Percentiles rank a stretch among this genome's conserved stretches.
Conservation (phyloP, 2,797 vertebrate genomes). For the Pelodytes ibericus region DNA sequence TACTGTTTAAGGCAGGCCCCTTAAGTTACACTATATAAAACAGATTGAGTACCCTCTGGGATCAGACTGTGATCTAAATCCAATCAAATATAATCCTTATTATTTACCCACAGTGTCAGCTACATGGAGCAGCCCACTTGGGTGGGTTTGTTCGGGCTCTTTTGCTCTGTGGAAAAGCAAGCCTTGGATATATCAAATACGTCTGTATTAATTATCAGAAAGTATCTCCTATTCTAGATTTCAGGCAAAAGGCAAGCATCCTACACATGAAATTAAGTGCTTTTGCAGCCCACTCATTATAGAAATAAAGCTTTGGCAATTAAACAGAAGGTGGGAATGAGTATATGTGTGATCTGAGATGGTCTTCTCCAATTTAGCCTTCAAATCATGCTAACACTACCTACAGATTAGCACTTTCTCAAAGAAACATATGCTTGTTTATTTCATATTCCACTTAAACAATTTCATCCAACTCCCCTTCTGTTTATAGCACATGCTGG, state of each 20-base stretch:
- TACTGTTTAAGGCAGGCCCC: too few species aligned
- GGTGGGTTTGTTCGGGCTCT: too few species aligned
- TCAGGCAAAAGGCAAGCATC: not conserved
- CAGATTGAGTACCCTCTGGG: too few species aligned
- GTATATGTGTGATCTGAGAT: constrained; percentile 10
- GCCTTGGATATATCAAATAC: not conserved
- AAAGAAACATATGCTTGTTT: constrained; percentile 35
- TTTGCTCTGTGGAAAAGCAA: too few species aligned
- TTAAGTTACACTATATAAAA: too few species aligned
- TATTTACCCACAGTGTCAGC: too few species aligned
- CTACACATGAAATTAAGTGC: not conserved
- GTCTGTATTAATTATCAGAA: not conserved
- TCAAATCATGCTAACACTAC: constrained; percentile 16
- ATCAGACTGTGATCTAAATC: too few species aligned
- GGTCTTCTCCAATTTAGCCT: constrained; percentile 3
- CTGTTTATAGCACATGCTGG: constrained; percentile 1
- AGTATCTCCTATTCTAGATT: not conserved
- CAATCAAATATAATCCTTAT: too few species aligned
- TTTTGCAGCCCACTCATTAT: constrained; percentile 13
- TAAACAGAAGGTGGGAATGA: constrained; percentile 34
- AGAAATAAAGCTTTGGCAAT: constrained; percentile 16
- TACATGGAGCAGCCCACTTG: too few species aligned
- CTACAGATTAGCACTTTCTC: constrained; percentile 33
- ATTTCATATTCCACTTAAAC: constrained; percentile 7
- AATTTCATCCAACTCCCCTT: not conserved